These are phyloP conservation scores for Haliclystus octoradiatus DNA, from an alignment of 30 jellyfish, hydroid and myxozoan species.

Conservation along the genomic window DNA sequence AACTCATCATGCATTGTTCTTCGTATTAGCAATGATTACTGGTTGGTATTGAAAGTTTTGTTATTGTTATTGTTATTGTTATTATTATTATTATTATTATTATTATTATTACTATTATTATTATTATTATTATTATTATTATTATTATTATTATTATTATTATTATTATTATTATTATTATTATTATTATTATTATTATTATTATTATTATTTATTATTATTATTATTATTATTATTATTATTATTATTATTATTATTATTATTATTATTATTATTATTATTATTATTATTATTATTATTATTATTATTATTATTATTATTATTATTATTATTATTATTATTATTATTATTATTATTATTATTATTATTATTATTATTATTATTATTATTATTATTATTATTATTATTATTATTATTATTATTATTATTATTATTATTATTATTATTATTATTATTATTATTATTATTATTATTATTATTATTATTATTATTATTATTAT, in stretches of 20 bases:
- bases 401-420: not conserved
- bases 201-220: not conserved
- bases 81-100: no score
- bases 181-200: not conserved
- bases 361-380: not conserved
- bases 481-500: not conserved
- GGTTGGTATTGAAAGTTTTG: no score
- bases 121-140: not conserved
- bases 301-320: not conserved
- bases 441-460: not conserved
- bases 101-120: constrained; percentile 1
- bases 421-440: not conserved
- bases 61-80: no score
- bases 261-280: not conserved
- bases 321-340: not conserved
- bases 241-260: not conserved
- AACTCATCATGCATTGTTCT: constrained; percentile 18
- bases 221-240: not conserved
- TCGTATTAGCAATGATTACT: constrained; percentile 3
- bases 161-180: not conserved
- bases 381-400: not conserved
- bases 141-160: not conserved
- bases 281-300: no score
- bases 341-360: not conserved
- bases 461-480: not conserved